Conservation (phyloP, 2,797 vertebrate species). For the Rhinoraja longicauda region DNA sequence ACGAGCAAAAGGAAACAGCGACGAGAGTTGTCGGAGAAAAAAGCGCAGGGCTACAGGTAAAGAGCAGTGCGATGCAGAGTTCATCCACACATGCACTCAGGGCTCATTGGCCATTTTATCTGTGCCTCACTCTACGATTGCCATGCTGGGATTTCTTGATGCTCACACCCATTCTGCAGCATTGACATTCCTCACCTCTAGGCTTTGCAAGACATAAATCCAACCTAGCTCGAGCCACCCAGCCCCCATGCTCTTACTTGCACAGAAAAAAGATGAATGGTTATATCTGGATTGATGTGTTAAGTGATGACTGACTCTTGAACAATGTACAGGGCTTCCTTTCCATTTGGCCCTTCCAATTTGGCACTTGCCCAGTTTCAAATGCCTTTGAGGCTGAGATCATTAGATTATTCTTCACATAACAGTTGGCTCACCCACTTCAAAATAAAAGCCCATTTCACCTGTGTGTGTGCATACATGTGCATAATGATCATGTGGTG, state of each 20-base stretch:
- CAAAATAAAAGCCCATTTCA: neutral
- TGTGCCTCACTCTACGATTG: neutral
- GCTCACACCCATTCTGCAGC: neutral
- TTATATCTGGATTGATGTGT: constrained; percentile 57
- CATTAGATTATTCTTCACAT: constrained; percentile 52
- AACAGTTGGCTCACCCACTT: constrained; percentile 11
- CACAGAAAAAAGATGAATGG: constrained; percentile 50
- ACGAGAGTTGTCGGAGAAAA: neutral
- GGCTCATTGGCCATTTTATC: neutral
- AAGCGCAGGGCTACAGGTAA: too few relatives aligned
- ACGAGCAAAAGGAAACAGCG: neutral
- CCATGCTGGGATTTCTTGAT: neutral
- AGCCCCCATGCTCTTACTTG: neutral
- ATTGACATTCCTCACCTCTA: too few relatives aligned
- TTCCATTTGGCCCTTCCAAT: constrained; percentile 58
- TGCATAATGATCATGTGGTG: too few relatives aligned
- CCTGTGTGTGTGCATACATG: neutral
- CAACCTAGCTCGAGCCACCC: neutral
- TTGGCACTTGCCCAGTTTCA: constrained; percentile 48
- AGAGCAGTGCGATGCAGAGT: too few relatives aligned
- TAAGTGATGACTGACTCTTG: constrained; percentile 57
- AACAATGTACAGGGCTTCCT: constrained; percentile 55
- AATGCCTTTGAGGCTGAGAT: constrained; percentile 52
- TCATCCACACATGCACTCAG: too few relatives aligned
- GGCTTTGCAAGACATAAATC: neutral